Percentiles rank a stretch among this genome's conserved stretches.
Conservation (phyloP, 2,113 vertebrate genomes). For the Gila orcuttii region DNA sequence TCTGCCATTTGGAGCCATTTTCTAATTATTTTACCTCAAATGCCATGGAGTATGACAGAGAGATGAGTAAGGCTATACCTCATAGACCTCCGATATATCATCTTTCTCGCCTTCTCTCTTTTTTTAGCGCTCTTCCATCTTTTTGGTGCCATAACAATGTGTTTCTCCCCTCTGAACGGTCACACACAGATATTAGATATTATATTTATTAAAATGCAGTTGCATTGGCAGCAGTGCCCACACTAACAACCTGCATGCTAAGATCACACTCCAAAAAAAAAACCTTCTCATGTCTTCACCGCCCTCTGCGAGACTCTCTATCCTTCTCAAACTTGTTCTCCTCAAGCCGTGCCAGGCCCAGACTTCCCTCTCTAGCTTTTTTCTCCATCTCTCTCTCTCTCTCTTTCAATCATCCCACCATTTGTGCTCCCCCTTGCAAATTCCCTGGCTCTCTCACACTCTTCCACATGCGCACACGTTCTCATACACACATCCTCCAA, state of each 20-base stretch:
- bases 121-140: not conserved
- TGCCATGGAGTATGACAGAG: constrained; percentile 49
- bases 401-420: constrained; percentile 29
- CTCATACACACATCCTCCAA: constrained; percentile 56
- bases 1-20: constrained; percentile 47
- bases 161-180: not conserved
- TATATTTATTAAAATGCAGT: not conserved
- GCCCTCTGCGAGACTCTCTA: not conserved
- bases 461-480: constrained; percentile 24
- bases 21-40: constrained; percentile 60
- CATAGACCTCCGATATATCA: constrained; percentile 43
- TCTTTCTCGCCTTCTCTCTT: not conserved
- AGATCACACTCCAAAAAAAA: not conserved
- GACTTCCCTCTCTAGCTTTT: constrained; percentile 28
- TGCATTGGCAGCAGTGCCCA: not conserved
- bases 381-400: constrained; percentile 10
- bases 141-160: not conserved
- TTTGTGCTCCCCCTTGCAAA: constrained; percentile 46
- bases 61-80: constrained; percentile 50
- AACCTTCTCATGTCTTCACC: not conserved
- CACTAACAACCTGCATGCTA: not conserved
- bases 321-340: constrained; percentile 41
- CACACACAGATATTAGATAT: constrained; percentile 7
- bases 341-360: constrained; percentile 26
- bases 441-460: constrained; percentile 32